Conservation (phyloP, 2,888 invertebrate species). For the Drosophila aldrichi region DNA sequence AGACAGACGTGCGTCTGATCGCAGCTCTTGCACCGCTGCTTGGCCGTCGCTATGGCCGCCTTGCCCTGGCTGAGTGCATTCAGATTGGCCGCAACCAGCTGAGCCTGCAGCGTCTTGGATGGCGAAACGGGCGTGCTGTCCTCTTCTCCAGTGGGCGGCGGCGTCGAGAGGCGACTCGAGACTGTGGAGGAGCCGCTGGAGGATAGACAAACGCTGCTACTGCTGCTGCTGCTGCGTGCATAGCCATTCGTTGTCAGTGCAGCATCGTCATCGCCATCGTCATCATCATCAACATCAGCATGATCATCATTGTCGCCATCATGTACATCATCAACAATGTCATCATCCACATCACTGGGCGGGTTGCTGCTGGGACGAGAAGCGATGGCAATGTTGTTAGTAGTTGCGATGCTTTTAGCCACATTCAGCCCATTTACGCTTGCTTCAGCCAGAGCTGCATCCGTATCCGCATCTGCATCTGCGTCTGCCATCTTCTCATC, state of each 20-base stretch:
- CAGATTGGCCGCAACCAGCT: constrained; percentile 76
- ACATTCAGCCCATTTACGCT: constrained; percentile 72
- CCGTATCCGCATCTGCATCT: constrained; percentile 10
- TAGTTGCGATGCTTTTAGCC: constrained; percentile 61
- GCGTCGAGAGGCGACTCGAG: constrained; percentile 82
- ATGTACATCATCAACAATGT: constrained; percentile 44
- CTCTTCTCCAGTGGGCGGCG: constrained; percentile 83
- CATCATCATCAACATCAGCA: constrained; percentile 24
- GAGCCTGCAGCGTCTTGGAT: constrained; percentile 68
- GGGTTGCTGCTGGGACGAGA: constrained; percentile 74
- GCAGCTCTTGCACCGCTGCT: constrained; percentile 75
- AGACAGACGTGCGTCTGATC: constrained; percentile 63
- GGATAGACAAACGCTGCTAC: constrained; percentile 46
- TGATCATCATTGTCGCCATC: constrained; percentile 27
- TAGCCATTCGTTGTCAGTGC: constrained; percentile 60
- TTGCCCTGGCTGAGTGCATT: constrained; percentile 66
- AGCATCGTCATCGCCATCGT: constrained; percentile 31
- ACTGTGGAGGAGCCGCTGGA: constrained; percentile 64
- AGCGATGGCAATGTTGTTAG: constrained; percentile 77
- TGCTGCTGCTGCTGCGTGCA: constrained; percentile 27
- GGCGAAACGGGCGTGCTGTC: constrained; percentile 81
- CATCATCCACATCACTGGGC: constrained; percentile 60
- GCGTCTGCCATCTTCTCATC: constrained; percentile 42
- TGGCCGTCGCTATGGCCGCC: constrained; percentile 23
- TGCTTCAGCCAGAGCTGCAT: constrained; percentile 46